Evolutionary conservation across 1,140 invertebrate genomes (phyloP).

Genomic region (Daktulosphaira vitifoliae): DNA sequence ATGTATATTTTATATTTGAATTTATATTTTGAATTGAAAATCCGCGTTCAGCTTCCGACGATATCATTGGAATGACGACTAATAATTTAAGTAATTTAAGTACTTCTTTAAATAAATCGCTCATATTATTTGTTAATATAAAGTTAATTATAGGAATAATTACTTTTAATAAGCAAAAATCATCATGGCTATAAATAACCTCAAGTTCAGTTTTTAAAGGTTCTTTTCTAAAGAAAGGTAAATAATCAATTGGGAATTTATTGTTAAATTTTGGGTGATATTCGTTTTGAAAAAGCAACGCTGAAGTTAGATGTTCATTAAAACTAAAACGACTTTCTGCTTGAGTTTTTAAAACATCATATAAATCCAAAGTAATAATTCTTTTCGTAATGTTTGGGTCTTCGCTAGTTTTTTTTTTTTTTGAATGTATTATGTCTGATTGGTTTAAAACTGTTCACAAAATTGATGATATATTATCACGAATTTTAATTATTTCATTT

Average conservation of each 20-base stretch:
- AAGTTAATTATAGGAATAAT: conserved; percentile 3
- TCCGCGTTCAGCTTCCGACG: conserved; percentile 35
- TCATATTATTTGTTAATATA: conserved; percentile 33
- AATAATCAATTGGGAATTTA: conserved; percentile 40
- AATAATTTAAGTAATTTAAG: conserved; percentile 37
- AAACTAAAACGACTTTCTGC: conserved; percentile 2
- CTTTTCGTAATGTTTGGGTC: no score
- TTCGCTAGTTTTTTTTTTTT: background rate
- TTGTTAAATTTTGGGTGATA: background rate
- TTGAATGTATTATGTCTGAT: background rate
- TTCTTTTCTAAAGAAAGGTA: background rate
- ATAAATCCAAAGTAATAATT: background rate
- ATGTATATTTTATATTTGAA: no score
- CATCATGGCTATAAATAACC: background rate
- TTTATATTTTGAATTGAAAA: no score
- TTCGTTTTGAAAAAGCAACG: conserved; percentile 2
- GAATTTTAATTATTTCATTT: background rate
- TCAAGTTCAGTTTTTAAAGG: conserved; percentile 1
- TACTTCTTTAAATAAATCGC: conserved; percentile 37
- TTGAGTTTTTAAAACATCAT: background rate
- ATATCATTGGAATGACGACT: conserved; percentile 36
- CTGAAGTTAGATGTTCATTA: conserved; percentile 5
- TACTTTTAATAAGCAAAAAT: background rate
- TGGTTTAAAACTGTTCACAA: background rate
- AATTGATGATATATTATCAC: background rate